These are phyloP conservation scores for Orchesella flavescens DNA, from an alignment of 2,888 invertebrate genomes.

Conservation along the genomic window DNA sequence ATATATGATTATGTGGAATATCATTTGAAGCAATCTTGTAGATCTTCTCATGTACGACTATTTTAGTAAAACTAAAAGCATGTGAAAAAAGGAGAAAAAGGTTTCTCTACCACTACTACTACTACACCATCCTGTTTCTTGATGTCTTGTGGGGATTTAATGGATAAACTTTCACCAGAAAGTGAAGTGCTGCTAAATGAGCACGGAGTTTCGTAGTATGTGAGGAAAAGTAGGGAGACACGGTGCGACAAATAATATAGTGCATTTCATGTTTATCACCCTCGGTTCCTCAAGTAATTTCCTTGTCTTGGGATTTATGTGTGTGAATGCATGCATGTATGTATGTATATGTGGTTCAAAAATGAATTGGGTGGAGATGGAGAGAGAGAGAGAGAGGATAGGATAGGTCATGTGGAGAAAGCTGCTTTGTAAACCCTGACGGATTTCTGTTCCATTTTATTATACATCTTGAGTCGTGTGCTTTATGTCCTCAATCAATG, in stretches of 20 bases:
- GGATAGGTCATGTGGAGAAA: constrained; percentile 6
- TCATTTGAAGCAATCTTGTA: background rate
- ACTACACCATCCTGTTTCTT: background rate
- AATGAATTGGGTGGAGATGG: constrained; percentile 25
- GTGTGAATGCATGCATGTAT: background rate
- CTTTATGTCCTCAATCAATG: no score
- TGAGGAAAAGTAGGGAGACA: background rate
- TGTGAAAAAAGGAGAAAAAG: no score
- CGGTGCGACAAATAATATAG: constrained; percentile 36
- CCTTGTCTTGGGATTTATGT: background rate
- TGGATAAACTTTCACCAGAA: constrained; percentile 23
- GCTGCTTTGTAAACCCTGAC: background rate
- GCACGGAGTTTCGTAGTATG: background rate
- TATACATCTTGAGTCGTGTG: no score
- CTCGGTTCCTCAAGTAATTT: constrained; percentile 1
- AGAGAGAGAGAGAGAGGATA: constrained; percentile 3
- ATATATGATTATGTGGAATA: background rate
- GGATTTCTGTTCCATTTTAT: no score
- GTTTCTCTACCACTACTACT: background rate
- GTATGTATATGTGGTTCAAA: constrained; percentile 25
- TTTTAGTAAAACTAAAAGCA: no score
- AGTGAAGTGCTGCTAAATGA: background rate
- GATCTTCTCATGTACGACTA: no score
- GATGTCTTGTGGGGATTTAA: constrained; percentile 16
- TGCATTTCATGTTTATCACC: constrained; percentile 52